These are phyloP conservation scores for Cynodonichthys magdalenae DNA, from an alignment of 2,797 vertebrate genomes.

Conservation along the genomic window DNA sequence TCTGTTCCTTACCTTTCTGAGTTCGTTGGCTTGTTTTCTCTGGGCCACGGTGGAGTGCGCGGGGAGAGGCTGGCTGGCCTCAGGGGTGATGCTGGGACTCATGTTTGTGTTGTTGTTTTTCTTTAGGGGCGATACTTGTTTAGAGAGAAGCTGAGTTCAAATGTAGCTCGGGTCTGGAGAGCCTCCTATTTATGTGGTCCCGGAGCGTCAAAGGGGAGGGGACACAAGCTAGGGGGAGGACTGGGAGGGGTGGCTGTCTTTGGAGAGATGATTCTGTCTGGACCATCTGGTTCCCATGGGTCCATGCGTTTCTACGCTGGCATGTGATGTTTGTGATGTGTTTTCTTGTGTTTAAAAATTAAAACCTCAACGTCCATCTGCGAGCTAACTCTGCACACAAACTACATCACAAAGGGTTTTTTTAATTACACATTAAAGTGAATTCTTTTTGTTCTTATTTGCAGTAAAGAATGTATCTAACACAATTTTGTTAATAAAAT, in stretches of 20 bases:
- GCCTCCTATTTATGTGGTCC: conserved; percentile 75
- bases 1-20: conserved; percentile 86
- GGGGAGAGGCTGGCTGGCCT: conserved; percentile 55
- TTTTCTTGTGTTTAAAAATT: conserved; percentile 31
- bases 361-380: conserved; percentile 22
- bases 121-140: conserved; percentile 35
- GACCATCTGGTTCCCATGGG: conserved; percentile 73
- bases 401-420: background rate
- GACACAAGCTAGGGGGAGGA: conserved; percentile 45
- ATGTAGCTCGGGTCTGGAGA: conserved; percentile 37
- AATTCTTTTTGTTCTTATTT: fast-evolving
- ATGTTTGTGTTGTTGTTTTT: conserved; percentile 60
- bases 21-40: conserved; percentile 82
- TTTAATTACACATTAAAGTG: fast-evolving
- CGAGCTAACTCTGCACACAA: conserved; percentile 8
- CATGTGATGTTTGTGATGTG: conserved; percentile 47
- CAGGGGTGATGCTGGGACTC: conserved; percentile 72
- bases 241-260: conserved; percentile 33
- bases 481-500: background rate
- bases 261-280: conserved; percentile 53
- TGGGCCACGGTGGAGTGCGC: conserved; percentile 80
- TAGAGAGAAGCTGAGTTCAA: conserved; percentile 50
- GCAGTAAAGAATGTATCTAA: background rate
- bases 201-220: conserved; percentile 74
- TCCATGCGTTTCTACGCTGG: conserved; percentile 45